Conservation (phyloP, 2,797 vertebrate genomes). For the Corythornis leucogaster region DNA sequence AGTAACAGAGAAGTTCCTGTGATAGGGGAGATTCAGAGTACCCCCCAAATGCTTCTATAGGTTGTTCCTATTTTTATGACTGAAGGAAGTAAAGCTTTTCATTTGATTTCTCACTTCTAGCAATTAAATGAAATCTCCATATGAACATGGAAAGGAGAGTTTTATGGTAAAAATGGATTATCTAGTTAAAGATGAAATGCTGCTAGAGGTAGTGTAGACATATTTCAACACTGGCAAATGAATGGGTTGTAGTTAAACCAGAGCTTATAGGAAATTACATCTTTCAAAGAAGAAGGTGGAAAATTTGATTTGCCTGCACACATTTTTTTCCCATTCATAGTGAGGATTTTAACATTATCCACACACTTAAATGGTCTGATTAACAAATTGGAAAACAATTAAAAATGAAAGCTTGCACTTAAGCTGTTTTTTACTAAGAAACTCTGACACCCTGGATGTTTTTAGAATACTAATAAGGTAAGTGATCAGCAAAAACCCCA, state of each 20-base stretch:
- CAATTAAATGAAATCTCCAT: not conserved
- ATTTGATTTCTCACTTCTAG: not conserved
- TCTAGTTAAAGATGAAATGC: not conserved
- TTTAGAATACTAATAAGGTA: not conserved
- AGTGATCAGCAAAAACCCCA: not conserved
- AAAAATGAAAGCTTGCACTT: not conserved
- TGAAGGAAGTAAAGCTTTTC: not conserved
- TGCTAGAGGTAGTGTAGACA: not conserved
- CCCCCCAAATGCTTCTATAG: not conserved
- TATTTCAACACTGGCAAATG: not conserved
- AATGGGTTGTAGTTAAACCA: not conserved
- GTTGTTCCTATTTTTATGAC: not conserved
- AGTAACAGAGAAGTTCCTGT: not conserved
- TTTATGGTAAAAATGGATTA: not conserved
- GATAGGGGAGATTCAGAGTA: not conserved
- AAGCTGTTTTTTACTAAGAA: not conserved
- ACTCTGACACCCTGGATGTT: not conserved
- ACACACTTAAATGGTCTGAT: not conserved
- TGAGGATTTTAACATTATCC: not conserved
- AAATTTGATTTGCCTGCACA: not conserved
- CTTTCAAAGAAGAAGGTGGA: conserved; percentile 16
- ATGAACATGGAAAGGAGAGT: not conserved
- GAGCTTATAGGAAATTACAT: not conserved
- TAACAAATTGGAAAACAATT: not conserved
- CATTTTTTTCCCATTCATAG: not conserved